Percentiles rank a stretch among this genome's conserved stretches.
These are phyloP conservation scores for Pollimyrus isidori DNA, from an alignment of 2,113 vertebrate genomes.

Conservation along the genomic window DNA sequence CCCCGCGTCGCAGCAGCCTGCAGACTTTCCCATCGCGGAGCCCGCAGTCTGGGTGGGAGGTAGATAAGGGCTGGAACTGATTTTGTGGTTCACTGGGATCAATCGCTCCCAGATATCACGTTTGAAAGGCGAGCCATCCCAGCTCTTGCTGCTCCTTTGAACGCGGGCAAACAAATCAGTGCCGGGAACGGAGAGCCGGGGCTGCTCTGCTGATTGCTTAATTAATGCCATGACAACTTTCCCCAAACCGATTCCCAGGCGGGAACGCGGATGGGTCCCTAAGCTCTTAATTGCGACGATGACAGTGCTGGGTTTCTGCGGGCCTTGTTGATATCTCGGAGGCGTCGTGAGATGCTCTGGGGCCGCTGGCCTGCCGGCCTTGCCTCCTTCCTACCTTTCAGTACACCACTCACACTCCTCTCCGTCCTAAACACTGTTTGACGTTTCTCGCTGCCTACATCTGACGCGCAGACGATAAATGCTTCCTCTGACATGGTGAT, in stretches of 20 bases:
- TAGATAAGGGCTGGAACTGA: conserved; percentile 27
- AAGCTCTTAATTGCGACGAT: not conserved
- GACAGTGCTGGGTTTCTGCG: not conserved
- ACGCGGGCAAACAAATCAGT: not conserved
- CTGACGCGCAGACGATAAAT: not conserved
- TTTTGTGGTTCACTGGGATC: conserved; percentile 28
- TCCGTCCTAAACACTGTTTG: not conserved
- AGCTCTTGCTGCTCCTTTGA: not conserved
- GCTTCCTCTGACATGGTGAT: not conserved
- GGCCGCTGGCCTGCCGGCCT: not conserved
- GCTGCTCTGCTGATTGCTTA: not conserved
- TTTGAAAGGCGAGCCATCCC: not conserved
- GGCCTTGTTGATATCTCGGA: not conserved
- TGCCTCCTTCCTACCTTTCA: not conserved
- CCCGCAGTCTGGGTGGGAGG: conserved; percentile 24
- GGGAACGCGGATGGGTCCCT: not conserved
- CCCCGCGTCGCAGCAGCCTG: not conserved
- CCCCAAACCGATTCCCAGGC: not conserved
- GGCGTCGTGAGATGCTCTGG: not conserved
- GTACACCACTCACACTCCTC: not conserved
- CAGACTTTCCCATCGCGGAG: conserved; percentile 1
- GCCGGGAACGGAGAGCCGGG: not conserved
- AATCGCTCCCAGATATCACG: conserved; percentile 20
- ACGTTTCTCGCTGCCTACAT: conserved; percentile 10
- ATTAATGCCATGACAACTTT: not conserved